A percentile compares a stretch with the other conserved stretches of the same genome.
Conservation (phyloP, 2,113 vertebrate species). For the Struthio camelus region DNA sequence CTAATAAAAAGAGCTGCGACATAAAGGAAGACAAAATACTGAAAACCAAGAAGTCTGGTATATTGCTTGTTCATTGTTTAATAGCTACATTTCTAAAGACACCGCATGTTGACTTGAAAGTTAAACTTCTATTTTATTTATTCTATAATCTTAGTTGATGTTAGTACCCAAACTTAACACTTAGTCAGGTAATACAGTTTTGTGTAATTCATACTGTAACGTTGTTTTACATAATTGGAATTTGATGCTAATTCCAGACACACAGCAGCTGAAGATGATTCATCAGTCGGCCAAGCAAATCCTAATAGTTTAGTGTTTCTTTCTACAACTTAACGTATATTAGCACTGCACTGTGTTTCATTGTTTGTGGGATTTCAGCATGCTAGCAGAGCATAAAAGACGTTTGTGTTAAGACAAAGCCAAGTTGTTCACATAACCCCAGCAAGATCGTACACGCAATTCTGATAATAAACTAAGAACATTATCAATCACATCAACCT, state of each 20-base stretch:
- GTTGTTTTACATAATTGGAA: background rate
- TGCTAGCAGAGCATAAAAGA: background rate
- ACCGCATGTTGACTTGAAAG: background rate
- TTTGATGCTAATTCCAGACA: background rate
- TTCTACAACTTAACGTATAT: background rate
- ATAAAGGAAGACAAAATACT: background rate
- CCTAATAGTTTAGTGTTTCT: background rate
- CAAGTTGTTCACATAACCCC: background rate
- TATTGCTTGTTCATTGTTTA: background rate
- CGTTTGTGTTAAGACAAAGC: background rate
- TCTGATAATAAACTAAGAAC: background rate
- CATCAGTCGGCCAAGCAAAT: background rate
- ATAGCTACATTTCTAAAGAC: background rate
- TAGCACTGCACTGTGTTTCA: background rate
- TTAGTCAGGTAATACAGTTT: no score
- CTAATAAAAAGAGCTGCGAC: background rate
- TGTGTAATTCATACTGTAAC: no score
- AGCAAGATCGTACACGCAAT: background rate
- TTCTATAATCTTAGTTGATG: background rate
- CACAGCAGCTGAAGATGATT: background rate
- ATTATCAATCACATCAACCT: background rate
- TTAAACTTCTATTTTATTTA: background rate
- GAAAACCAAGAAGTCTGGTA: background rate
- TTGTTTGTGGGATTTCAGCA: background rate
- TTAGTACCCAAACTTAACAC: background rate